Conservation (phyloP, 2,797 vertebrate species). For the Scarus forsteni region DNA sequence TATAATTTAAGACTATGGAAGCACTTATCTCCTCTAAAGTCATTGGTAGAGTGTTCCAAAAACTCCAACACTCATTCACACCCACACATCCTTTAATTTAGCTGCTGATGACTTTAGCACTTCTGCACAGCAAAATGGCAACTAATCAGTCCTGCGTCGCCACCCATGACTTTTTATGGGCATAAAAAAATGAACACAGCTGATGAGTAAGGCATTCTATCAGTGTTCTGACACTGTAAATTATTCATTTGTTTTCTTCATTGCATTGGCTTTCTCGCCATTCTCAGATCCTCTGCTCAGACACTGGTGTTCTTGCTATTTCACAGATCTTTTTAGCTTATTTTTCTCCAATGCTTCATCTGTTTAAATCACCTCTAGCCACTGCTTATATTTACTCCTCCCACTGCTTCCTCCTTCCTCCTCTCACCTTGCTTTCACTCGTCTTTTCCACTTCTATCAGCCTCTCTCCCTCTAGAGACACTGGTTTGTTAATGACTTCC, state of each 20-base stretch:
- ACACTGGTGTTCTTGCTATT: slow-evolving; percentile 7
- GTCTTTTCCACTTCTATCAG: slow-evolving; percentile 10
- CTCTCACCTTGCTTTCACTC: slow-evolving; percentile 31
- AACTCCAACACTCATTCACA: slow-evolving; percentile 28
- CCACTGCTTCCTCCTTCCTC: slow-evolving; percentile 7
- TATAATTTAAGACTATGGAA: slow-evolving; percentile 27
- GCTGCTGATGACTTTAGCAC: slow-evolving; percentile 61
- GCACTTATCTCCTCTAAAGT: slow-evolving; percentile 44
- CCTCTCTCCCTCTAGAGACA: slow-evolving; percentile 45
- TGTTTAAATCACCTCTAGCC: slow-evolving; percentile 35
- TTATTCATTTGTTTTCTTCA: slow-evolving; percentile 50
- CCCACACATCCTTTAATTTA: slow-evolving; percentile 60
- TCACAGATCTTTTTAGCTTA: slow-evolving; percentile 29
- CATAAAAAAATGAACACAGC: slow-evolving; percentile 34
- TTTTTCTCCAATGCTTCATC: slow-evolving; percentile 36
- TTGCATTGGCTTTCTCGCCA: background rate
- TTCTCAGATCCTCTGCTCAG: background rate
- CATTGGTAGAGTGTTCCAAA: slow-evolving; percentile 22
- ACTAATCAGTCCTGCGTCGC: slow-evolving; percentile 61
- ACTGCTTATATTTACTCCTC: slow-evolving; percentile 37
- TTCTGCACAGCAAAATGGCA: slow-evolving; percentile 57
- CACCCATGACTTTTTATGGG: slow-evolving; percentile 46
- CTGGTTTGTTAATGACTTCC: slow-evolving; percentile 73
- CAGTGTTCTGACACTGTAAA: slow-evolving; percentile 35
- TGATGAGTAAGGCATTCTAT: slow-evolving; percentile 45